Conservation (phyloP, 1,140 invertebrate genomes). For the Drosophila elegans region DNA sequence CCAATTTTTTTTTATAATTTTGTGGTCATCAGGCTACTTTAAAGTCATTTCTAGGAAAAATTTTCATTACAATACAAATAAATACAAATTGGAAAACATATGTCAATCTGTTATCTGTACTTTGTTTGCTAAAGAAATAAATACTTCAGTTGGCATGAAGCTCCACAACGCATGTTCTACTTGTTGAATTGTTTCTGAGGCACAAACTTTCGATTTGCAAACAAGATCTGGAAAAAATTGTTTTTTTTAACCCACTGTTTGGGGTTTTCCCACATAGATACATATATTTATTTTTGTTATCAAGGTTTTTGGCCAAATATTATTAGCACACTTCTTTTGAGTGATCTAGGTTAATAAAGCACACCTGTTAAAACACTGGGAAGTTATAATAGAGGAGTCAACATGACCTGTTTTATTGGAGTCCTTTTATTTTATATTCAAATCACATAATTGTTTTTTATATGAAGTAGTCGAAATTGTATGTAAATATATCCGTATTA, state of each 20-base stretch:
- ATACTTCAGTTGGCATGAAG: neutral
- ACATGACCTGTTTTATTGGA: no score
- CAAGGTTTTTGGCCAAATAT: neutral
- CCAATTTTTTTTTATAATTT: constrained; percentile 10
- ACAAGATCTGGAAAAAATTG: neutral
- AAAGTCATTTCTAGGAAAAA: constrained; percentile 39
- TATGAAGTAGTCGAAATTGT: no score
- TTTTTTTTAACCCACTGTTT: neutral
- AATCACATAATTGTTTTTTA: no score
- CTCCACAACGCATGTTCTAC: neutral
- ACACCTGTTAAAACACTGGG: neutral
- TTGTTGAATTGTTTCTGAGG: neutral
- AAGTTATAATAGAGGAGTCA: no score
- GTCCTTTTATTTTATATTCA: no score
- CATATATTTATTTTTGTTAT: neutral
- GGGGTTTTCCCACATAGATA: no score
- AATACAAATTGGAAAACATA: constrained; percentile 20
- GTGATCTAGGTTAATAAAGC: neutral
- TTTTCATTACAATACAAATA: constrained; percentile 30
- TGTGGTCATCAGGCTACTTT: constrained; percentile 18
- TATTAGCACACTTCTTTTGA: neutral
- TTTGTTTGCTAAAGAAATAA: neutral
- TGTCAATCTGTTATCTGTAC: neutral
- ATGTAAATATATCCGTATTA: no score
- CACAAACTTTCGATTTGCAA: neutral